Base-by-base conservation (phyloP, 2,888 invertebrate species). In the Mechanitis mazaeus region DNA sequence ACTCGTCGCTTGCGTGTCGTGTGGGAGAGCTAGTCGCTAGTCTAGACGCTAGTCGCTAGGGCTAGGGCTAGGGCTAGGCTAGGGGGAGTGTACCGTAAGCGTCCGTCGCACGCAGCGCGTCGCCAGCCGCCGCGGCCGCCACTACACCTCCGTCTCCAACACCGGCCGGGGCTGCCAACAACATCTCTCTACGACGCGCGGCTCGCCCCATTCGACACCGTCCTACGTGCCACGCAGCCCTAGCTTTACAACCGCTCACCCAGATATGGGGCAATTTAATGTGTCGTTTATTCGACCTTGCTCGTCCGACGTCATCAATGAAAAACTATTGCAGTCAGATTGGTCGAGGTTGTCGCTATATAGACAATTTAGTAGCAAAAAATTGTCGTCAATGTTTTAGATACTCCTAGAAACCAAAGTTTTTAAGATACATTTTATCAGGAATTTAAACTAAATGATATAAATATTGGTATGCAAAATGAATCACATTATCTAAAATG, bases 61-160 rank as follows among this genome's bases (percentile, higher is more conserved):
- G 63, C 69, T 69, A 68, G 67, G 62, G 57, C 66, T 66, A 58
- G 61, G 61, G 66, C 64, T 68, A 64, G 64, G 69, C 69, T 67
- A 63, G 66, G 68, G 69, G 67, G 63, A 71, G 75, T 69, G 81
- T 87, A 88, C 88, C 89, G 88, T 87, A 71, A 80, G 89, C 84
- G 85, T 90, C 87, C 91, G 88, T 76, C 81, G 91, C 79, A 80
- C 84, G 83, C 84, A 85, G 84, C 87, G 87, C 78, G 80, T 77
- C 73, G 82, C 78, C 83, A 82, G 84, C 82, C 85, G 85, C 87
- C 85, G 88, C 87, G 87, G 82, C 87, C 89, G 87, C 89, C 87
- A 85, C 91, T 90, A 90, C 86, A 90, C 91, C 81, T 90, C 90
- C 68, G 90, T 90, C 90, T 90, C 91, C 81, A 90, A 83, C 82